Conservation (phyloP, 2,797 vertebrate species). For the Carapus acus region DNA sequence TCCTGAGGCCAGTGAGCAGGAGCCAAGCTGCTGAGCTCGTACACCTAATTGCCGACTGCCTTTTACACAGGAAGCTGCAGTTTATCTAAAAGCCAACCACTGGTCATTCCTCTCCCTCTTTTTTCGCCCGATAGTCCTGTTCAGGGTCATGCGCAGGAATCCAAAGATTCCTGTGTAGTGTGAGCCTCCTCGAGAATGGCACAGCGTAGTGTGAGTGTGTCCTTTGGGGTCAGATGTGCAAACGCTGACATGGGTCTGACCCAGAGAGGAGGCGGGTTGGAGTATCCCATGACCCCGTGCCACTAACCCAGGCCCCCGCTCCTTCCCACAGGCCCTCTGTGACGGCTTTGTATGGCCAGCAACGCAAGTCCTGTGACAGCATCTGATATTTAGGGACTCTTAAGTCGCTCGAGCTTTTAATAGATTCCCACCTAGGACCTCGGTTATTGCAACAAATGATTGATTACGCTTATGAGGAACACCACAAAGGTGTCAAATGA, state of each 20-base stretch:
- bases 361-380: constrained; percentile 49
- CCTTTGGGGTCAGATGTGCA: constrained; percentile 51
- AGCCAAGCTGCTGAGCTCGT: constrained; percentile 42
- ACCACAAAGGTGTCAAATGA: too few species aligned
- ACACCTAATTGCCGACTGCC: constrained; percentile 41
- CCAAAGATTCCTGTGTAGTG: constrained; percentile 23
- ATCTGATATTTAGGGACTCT: constrained; percentile 52
- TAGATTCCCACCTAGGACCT: not conserved
- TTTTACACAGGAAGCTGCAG: constrained; percentile 42
- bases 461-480: too few species aligned
- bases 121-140: constrained; percentile 13
- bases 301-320: constrained; percentile 37
- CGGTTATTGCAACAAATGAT: too few species aligned
- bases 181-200: constrained; percentile 45
- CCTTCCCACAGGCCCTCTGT: constrained; percentile 37
- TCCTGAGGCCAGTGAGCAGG: constrained; percentile 29
- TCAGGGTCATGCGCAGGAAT: constrained; percentile 23
- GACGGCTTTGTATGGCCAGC: constrained; percentile 48
- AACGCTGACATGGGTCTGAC: constrained; percentile 44
- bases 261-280: constrained; percentile 23
- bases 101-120: constrained; percentile 27
- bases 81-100: too few species aligned
- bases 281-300: constrained; percentile 57
- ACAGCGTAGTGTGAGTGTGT: constrained; percentile 23
- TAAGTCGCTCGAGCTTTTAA: constrained; percentile 33